Conservation (phyloP, 2,888 invertebrate species). For the Mesochorus sp. region DNA sequence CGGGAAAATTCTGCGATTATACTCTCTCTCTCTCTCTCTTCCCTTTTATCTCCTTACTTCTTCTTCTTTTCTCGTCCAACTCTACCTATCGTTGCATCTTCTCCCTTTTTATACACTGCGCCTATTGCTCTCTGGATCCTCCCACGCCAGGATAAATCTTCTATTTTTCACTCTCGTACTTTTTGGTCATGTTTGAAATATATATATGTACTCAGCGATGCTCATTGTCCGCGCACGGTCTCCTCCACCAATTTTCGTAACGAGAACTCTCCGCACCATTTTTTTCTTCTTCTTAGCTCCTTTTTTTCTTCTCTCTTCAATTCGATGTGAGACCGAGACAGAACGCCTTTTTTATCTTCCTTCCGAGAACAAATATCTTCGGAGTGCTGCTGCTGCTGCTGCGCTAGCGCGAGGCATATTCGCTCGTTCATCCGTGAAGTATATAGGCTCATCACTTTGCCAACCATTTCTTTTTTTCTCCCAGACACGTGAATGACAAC, state of each 20-base stretch:
- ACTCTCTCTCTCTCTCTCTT: constrained; percentile 48
- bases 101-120: constrained; percentile 18
- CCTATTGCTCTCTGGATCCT: constrained; percentile 46
- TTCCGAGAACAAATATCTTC: constrained; percentile 52
- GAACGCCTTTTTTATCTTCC: constrained; percentile 16
- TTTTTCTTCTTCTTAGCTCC: not conserved
- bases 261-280: constrained; percentile 67
- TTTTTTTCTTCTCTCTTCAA: not conserved
- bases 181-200: not conserved
- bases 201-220: constrained; percentile 23
- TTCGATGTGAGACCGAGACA: not conserved
- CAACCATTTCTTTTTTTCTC: not conserved
- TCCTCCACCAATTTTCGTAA: constrained; percentile 72
- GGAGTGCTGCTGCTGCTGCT: too few species aligned
- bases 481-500: not conserved
- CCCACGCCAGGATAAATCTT: constrained; percentile 39
- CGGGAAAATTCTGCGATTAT: constrained; percentile 64
- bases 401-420: constrained; percentile 19
- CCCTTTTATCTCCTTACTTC: constrained; percentile 12
- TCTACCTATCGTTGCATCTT: constrained; percentile 38
- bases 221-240: constrained; percentile 61
- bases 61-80: constrained; percentile 17
- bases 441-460: not conserved
- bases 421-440: not conserved
- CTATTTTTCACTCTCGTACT: constrained; percentile 36